phyloP scores from a whole-genome alignment of 2,888 invertebrate genomes.

The Mesochorus sp. region DNA sequence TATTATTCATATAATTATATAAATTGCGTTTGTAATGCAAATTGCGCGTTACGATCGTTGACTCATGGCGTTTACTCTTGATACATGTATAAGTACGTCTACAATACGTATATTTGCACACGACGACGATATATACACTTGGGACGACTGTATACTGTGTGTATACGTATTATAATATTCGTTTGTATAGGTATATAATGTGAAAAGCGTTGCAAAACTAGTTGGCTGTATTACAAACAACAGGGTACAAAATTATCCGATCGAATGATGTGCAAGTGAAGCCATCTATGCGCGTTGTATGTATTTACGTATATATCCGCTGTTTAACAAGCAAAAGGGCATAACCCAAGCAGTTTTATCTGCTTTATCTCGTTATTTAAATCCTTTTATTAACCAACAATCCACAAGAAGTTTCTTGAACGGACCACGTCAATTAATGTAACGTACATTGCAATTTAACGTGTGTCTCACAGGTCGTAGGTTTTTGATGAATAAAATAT shows the following conservation, averaged over 20 bases:
- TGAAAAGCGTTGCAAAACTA: constrained; percentile 38
- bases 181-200: too few relatives aligned
- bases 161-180: too few relatives aligned
- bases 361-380: background rate
- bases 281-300: background rate
- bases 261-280: constrained; percentile 21
- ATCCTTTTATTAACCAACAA: background rate
- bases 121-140: background rate
- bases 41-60: constrained; percentile 27
- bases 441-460: constrained; percentile 30
- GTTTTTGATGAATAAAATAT: too few relatives aligned
- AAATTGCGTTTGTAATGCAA: constrained; percentile 36
- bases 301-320: background rate
- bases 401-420: background rate
- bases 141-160: too few relatives aligned
- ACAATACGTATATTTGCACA: background rate
- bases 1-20: constrained; percentile 18
- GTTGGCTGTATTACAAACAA: constrained; percentile 55
- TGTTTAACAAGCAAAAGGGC: background rate
- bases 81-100: background rate
- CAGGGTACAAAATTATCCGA: constrained; percentile 50
- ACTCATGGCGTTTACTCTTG: constrained; percentile 27
- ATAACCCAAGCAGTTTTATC: background rate
- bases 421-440: constrained; percentile 12
- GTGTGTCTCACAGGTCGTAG: constrained; percentile 45